These are phyloP conservation scores for Protophormia terraenovae DNA, from an alignment of 2,888 invertebrate species.

Conservation along the genomic window DNA sequence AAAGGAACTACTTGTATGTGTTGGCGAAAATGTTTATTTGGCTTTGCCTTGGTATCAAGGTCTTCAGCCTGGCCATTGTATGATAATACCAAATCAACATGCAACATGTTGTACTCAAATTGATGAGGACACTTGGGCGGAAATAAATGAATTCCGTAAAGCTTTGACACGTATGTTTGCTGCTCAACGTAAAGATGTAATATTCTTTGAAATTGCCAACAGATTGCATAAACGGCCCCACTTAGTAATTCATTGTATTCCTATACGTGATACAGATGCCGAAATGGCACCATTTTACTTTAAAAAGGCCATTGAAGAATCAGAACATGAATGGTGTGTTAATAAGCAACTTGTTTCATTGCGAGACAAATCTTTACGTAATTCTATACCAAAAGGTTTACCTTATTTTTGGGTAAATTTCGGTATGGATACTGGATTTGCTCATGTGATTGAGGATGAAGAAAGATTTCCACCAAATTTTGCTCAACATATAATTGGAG, in stretches of 20 bases:
- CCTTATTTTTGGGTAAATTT: conserved; percentile 98
- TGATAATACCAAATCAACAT: conserved; percentile 93
- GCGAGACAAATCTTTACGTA: conserved; percentile 86
- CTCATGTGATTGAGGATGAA: conserved; percentile 98
- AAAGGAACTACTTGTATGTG: conserved; percentile 92
- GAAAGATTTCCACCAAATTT: conserved; percentile 92
- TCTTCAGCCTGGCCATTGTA: conserved; percentile 91
- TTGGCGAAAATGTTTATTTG: conserved; percentile 92
- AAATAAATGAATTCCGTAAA: conserved; percentile 89
- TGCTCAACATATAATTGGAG: conserved; percentile 97
- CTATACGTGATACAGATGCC: conserved; percentile 86
- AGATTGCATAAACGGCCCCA: conserved; percentile 89
- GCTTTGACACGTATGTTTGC: conserved; percentile 90
- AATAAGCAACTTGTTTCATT: conserved; percentile 95
- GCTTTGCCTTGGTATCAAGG: conserved; percentile 91
- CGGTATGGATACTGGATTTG: conserved; percentile 94
- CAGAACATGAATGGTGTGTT: conserved; percentile 96
- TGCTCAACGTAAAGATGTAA: conserved; percentile 87
- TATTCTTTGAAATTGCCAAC: conserved; percentile 95
- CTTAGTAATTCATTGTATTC: conserved; percentile 94
- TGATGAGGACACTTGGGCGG: conserved; percentile 97
- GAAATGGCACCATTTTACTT: conserved; percentile 97
- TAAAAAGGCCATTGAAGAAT: conserved; percentile 98
- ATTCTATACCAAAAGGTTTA: conserved; percentile 94
- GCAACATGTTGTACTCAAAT: conserved; percentile 89